A percentile compares a stretch with the other conserved stretches of the same genome.
These are phyloP conservation scores for Hyles vespertilio DNA, from an alignment of 1,140 invertebrate species.

Conservation along the genomic window DNA sequence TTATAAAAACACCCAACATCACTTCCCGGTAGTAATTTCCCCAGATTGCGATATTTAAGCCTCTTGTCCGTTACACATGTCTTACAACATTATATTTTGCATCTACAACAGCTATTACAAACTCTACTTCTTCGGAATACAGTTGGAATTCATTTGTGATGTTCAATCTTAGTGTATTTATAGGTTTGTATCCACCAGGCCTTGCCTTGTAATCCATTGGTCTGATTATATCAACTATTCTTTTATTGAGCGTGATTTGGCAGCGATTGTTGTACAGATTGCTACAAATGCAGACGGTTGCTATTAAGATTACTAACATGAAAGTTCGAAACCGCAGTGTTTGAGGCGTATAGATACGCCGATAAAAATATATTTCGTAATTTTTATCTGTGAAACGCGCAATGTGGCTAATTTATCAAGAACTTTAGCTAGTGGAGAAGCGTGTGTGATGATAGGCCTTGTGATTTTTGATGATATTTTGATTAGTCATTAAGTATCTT, in stretches of 20 bases:
- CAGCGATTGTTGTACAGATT: constrained; percentile 14
- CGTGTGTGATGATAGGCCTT: no score
- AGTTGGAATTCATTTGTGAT: no score
- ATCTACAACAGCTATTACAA: neutral
- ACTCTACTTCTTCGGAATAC: no score
- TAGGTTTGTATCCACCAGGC: constrained; percentile 11
- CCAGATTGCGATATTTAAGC: constrained; percentile 22
- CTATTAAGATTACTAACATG: neutral
- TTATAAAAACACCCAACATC: neutral
- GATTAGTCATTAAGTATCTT: no score
- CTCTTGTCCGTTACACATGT: constrained; percentile 11
- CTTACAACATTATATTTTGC: constrained; percentile 10
- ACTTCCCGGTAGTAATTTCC: constrained; percentile 22
- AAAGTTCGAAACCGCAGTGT: constrained; percentile 6
- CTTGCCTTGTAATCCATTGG: constrained; percentile 20
- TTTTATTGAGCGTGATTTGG: constrained; percentile 22
- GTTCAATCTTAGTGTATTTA: neutral
- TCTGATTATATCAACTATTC: constrained; percentile 25
- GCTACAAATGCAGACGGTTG: neutral
- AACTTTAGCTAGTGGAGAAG: no score
- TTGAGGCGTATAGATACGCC: neutral
- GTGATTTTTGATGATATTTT: no score
- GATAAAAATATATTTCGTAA: neutral
- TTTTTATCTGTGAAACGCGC: neutral
- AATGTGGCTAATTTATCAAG: no score